Evolutionary conservation across 2,888 invertebrate genomes (phyloP).

Genomic region (Himalopsyche tibetana): DNA sequence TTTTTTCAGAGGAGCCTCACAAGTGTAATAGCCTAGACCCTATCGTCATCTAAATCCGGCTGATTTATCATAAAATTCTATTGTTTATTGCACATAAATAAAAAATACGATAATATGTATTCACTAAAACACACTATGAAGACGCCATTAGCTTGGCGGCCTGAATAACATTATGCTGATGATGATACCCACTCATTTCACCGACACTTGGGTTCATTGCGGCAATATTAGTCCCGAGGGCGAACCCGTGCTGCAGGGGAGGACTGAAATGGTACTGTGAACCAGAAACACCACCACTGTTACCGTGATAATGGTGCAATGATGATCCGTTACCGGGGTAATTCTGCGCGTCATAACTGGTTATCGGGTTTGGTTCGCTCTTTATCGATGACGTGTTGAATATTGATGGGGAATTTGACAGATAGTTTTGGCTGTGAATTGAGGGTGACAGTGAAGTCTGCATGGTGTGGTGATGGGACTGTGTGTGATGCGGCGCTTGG

Average conservation of each 20-base stretch:
- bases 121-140: slow-evolving; percentile 75
- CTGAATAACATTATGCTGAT: slow-evolving; percentile 90
- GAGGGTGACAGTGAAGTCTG: slow-evolving; percentile 64
- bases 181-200: slow-evolving; percentile 86
- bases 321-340: slow-evolving; percentile 73
- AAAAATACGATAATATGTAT: too few relatives aligned
- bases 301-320: slow-evolving; percentile 78
- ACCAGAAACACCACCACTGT: slow-evolving; percentile 67
- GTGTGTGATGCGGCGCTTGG: slow-evolving; percentile 68
- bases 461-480: slow-evolving; percentile 65
- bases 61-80: too few relatives aligned
- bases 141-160: slow-evolving; percentile 91
- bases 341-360: slow-evolving; percentile 71
- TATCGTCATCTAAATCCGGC: too few relatives aligned
- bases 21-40: too few relatives aligned
- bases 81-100: too few relatives aligned
- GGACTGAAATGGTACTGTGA: slow-evolving; percentile 62
- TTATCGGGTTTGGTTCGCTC: slow-evolving; percentile 66
- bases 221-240: slow-evolving; percentile 69
- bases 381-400: slow-evolving; percentile 68
- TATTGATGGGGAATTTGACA: slow-evolving; percentile 69
- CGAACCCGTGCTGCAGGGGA: slow-evolving; percentile 70
- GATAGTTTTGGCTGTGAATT: slow-evolving; percentile 73
- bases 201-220: slow-evolving; percentile 71
- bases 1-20: too few relatives aligned